These are phyloP conservation scores for Embiotoca jacksoni DNA, from an alignment of 2,113 vertebrate genomes.

Conservation along the genomic window DNA sequence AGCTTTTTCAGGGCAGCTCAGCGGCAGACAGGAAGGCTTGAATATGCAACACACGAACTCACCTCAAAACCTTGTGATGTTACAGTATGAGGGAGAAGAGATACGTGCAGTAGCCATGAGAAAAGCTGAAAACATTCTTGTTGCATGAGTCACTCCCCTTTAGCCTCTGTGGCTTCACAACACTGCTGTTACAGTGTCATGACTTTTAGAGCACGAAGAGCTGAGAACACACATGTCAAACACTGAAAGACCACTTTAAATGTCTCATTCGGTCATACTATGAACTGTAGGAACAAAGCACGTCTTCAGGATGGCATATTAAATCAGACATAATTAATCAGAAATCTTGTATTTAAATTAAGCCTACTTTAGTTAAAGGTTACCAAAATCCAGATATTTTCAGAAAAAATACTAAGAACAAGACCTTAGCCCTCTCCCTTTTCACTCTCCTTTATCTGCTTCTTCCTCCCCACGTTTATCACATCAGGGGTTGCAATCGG, in stretches of 20 bases:
- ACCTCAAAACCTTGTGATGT: constrained; percentile 35
- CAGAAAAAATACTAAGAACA: too few species aligned
- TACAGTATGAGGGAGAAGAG: constrained; percentile 42
- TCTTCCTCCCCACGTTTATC: too few species aligned
- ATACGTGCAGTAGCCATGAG: constrained; percentile 19
- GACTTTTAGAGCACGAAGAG: not conserved
- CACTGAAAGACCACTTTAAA: not conserved
- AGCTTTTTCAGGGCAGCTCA: not conserved
- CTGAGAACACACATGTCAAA: not conserved
- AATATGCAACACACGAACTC: constrained; percentile 32
- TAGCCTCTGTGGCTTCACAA: constrained; percentile 40
- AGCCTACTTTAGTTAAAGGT: too few species aligned
- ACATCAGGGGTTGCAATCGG: too few species aligned
- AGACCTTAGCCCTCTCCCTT: too few species aligned
- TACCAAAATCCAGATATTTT: too few species aligned
- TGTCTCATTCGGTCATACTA: not conserved
- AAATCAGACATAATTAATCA: too few species aligned
- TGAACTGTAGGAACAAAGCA: not conserved
- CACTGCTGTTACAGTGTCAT: constrained; percentile 24
- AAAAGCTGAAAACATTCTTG: constrained; percentile 68
- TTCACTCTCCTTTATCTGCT: too few species aligned
- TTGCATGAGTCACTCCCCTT: constrained; percentile 68
- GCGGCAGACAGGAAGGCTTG: constrained; percentile 10
- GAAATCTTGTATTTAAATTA: too few species aligned
- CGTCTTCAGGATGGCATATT: too few species aligned